Percentiles rank a stretch among this genome's conserved stretches.
These are phyloP conservation scores for Falco novaeseelandiae DNA, from an alignment of 2,797 vertebrate species.

Conservation along the genomic window DNA sequence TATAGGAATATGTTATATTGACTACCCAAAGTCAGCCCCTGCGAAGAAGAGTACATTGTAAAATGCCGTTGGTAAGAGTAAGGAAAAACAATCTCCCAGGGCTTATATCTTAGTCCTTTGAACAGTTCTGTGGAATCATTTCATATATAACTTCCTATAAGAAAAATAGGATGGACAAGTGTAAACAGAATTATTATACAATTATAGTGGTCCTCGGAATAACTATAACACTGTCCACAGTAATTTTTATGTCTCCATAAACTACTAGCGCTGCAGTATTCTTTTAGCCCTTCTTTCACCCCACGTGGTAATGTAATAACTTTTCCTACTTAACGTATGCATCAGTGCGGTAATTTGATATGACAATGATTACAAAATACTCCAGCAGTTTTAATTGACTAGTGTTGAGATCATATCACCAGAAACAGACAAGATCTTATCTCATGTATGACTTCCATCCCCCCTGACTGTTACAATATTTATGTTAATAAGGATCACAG, in stretches of 20 bases:
- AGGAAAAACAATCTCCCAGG: conserved; percentile 1
- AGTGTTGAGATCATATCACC: conserved; percentile 61
- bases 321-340: neutral
- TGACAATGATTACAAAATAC: conserved; percentile 52
- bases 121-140: conserved; percentile 1
- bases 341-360: conserved; percentile 31
- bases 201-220: conserved; percentile 38
- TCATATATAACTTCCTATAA: conserved; percentile 5
- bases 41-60: neutral
- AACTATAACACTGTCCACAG: conserved; percentile 36
- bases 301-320: neutral
- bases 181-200: conserved; percentile 69
- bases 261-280: neutral
- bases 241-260: conserved; percentile 57
- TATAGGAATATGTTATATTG: conserved; percentile 57
- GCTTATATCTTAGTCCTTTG: neutral
- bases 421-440: conserved; percentile 60
- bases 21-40: conserved; percentile 25
- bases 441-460: conserved; percentile 54
- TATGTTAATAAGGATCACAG: conserved; percentile 54
- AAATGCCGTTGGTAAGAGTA: neutral
- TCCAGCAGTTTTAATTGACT: conserved; percentile 68
- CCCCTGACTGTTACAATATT: conserved; percentile 31
- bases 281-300: neutral
- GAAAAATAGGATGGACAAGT: conserved; percentile 53